A percentile compares a stretch with the other conserved stretches of the same genome.
Evolutionary conservation across 2,888 invertebrate genomes (phyloP).

Genomic region (Thyatira batis): DNA sequence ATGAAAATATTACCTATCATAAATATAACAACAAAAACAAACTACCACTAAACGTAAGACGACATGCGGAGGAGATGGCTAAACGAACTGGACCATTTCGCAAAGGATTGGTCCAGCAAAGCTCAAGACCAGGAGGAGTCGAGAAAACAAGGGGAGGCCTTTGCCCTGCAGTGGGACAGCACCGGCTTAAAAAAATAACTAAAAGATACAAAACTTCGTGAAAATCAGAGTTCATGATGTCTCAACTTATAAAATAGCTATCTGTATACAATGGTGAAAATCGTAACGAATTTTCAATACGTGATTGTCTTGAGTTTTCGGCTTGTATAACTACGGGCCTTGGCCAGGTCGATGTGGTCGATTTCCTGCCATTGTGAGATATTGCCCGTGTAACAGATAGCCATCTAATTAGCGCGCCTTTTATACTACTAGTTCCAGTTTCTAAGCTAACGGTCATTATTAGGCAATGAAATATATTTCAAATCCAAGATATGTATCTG

Average conservation of each 20-base stretch:
- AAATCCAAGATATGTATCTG: background rate
- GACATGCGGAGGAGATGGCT: too few species aligned
- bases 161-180: too few species aligned
- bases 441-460: background rate
- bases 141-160: too few species aligned
- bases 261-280: conserved; percentile 54
- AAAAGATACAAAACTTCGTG: background rate
- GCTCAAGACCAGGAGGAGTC: too few species aligned
- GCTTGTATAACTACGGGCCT: conserved; percentile 35
- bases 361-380: conserved; percentile 55
- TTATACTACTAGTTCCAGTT: background rate
- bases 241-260: background rate
- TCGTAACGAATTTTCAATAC: conserved; percentile 74
- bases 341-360: conserved; percentile 36
- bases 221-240: background rate
- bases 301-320: conserved; percentile 53
- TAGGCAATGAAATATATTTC: background rate
- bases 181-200: too few species aligned
- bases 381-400: conserved; percentile 23
- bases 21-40: too few species aligned
- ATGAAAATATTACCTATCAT: too few species aligned
- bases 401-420: conserved; percentile 10
- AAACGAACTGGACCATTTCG: too few species aligned
- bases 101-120: too few species aligned
- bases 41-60: too few species aligned